phyloP scores from a whole-genome alignment of 64 coral and sea anemone species.

The Montipora efflorescens region DNA sequence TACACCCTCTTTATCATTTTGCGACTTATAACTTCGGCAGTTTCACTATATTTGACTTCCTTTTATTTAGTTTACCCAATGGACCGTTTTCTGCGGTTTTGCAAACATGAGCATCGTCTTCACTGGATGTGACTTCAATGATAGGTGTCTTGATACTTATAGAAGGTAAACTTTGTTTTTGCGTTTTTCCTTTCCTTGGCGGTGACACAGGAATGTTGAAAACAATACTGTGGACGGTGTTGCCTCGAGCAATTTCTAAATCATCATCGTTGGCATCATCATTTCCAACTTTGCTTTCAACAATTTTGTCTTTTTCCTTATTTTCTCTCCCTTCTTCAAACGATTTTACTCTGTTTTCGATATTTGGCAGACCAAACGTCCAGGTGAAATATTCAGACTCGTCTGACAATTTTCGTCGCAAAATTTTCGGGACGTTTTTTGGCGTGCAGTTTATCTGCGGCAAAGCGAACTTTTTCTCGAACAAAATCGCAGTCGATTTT shows the following conservation, averaged over 20 bases:
- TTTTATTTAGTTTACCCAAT: not conserved
- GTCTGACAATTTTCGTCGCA: slow-evolving; percentile 68
- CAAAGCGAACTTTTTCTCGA: slow-evolving; percentile 71
- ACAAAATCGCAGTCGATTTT: slow-evolving; percentile 40
- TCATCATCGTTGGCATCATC: not conserved
- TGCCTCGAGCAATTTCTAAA: not conserved
- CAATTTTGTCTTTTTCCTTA: slow-evolving; percentile 19
- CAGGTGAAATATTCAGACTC: slow-evolving; percentile 93
- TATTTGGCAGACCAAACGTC: slow-evolving; percentile 75
- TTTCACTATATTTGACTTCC: not conserved
- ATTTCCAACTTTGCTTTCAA: not conserved
- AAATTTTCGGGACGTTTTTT: slow-evolving; percentile 76
- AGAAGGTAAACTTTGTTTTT: not conserved
- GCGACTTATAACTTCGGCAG: slow-evolving; percentile 24
- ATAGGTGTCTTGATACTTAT: not conserved
- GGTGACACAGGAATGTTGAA: slow-evolving; percentile 27
- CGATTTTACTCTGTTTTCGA: slow-evolving; percentile 18
- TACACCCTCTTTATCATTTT: too few relatives aligned
- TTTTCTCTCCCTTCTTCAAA: not conserved
- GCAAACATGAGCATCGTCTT: not conserved
- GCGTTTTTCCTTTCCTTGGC: not conserved
- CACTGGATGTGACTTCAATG: not conserved
- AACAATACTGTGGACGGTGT: slow-evolving; percentile 9
- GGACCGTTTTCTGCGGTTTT: not conserved
- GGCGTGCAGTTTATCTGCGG: slow-evolving; percentile 82